Base-by-base conservation (phyloP, 2,888 invertebrate genomes). In the Pachliopta kotzebuea region DNA sequence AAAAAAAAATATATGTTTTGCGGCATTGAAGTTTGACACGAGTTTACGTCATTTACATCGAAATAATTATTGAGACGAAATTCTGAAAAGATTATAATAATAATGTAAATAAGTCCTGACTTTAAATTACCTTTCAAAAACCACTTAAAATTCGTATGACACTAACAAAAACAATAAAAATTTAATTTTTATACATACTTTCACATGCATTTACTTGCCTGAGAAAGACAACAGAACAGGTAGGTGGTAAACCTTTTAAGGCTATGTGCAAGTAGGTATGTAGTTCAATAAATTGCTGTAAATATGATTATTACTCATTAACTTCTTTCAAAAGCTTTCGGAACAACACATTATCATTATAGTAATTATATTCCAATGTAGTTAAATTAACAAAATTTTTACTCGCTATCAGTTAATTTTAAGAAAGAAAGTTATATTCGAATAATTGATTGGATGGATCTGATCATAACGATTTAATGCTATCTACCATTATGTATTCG, bases 281-380 rank as follows among this genome's bases (percentile, higher is more conserved):
- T 29, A 21, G 23, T 55, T 29, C 54, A 45, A 45, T 18, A 59
- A 59, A 31, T 50, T 55, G 24, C 24, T 20, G 53, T 42, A 26
- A 60, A 50, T n/a, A 42, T 52, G 23, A n/a, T 37, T 14, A 77
- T 77, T 78, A 76, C 76, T 77, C 76, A 77, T 24, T 56, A 37
- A 67, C 45, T 24, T 29, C 56, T 54, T 26, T n/a, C 29, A 62
- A 60, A 61, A 58, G 55, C 53, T 56, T 63, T 50, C 24, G 29
- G 23, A n/a, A 9, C 45, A 58, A 42, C 45, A 26, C 50, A 42
- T 20, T 26, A 18, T 56, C 37, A n/a, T 57, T 42, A 56, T 56
- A 11, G 56, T 56, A 37, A 49, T 58, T 24, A 56, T 42, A 23
- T 42, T 42, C 56, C 42, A 14, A 29, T 56, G 21, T 17, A 42